Evolutionary conservation across 2,113 vertebrate genomes (phyloP).

Genomic region (Ptyas mucosa): DNA sequence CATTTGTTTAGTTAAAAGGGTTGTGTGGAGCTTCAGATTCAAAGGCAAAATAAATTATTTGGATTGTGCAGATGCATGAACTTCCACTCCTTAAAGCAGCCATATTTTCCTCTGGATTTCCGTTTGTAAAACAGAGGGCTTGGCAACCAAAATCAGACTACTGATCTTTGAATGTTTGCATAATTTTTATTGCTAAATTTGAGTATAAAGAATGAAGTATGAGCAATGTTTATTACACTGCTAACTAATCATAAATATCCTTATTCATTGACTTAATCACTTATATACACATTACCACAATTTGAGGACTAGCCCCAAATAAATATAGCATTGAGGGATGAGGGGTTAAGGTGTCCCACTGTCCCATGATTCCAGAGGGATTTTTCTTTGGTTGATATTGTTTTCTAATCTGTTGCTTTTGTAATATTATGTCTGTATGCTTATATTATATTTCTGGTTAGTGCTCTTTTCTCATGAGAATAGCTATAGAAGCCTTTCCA

Average conservation of each 20-base stretch:
- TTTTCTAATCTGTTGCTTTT: background rate
- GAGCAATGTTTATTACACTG: background rate
- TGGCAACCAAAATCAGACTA: background rate
- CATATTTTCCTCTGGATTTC: background rate
- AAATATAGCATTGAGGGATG: background rate
- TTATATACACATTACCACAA: background rate
- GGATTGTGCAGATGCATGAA: background rate
- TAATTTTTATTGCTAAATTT: background rate
- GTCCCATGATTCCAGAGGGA: background rate
- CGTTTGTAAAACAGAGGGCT: background rate
- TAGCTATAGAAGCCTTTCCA: background rate
- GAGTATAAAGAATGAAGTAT: background rate
- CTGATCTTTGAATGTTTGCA: background rate
- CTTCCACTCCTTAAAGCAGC: background rate
- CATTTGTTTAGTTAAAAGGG: background rate
- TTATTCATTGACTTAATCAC: background rate
- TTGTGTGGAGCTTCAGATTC: background rate
- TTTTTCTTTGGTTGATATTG: background rate
- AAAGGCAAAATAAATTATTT: background rate
- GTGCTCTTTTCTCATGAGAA: background rate
- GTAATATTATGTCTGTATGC: background rate
- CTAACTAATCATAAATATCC: background rate
- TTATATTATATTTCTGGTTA: background rate
- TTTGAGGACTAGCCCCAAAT: background rate
- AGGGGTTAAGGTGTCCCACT: background rate